Conservation (phyloP, 64 coral and sea anemone species). For the Trachythela sp. region DNA sequence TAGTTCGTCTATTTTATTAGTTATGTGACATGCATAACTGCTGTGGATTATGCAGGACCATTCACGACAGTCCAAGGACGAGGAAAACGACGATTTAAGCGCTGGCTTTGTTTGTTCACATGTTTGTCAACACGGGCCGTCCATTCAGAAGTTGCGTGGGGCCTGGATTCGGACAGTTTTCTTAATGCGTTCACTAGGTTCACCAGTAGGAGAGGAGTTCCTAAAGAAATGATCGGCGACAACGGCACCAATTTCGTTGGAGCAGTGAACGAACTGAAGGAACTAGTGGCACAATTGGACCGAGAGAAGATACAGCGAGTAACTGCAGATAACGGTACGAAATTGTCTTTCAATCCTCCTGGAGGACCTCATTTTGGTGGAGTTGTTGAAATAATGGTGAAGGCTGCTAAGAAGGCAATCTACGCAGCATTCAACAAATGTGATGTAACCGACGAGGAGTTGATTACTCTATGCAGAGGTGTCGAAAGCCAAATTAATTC, state of each 20-base stretch:
- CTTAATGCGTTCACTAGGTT: neutral
- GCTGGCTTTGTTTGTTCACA: neutral
- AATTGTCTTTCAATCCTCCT: conserved; percentile 5
- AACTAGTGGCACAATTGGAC: neutral
- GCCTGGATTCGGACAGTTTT: conserved; percentile 1
- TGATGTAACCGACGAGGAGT: neutral
- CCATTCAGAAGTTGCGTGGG: neutral
- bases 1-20: neutral
- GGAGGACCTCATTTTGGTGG: conserved; percentile 13
- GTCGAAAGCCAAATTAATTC: neutral
- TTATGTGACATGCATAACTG: neutral
- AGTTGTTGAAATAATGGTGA: conserved; percentile 2
- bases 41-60: neutral
- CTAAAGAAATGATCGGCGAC: conserved; percentile 1
- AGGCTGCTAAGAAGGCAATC: neutral
- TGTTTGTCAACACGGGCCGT: neutral
- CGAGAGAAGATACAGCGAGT: neutral
- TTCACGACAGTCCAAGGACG: neutral
- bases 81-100: neutral
- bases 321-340: neutral
- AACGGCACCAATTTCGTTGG: conserved; percentile 10
- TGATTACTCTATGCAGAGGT: neutral
- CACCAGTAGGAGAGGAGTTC: neutral
- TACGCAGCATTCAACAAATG: neutral
- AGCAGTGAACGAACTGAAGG: no score